These are phyloP conservation scores for Drosophila setosimentum DNA, from an alignment of 2,888 invertebrate genomes.

Conservation along the genomic window DNA sequence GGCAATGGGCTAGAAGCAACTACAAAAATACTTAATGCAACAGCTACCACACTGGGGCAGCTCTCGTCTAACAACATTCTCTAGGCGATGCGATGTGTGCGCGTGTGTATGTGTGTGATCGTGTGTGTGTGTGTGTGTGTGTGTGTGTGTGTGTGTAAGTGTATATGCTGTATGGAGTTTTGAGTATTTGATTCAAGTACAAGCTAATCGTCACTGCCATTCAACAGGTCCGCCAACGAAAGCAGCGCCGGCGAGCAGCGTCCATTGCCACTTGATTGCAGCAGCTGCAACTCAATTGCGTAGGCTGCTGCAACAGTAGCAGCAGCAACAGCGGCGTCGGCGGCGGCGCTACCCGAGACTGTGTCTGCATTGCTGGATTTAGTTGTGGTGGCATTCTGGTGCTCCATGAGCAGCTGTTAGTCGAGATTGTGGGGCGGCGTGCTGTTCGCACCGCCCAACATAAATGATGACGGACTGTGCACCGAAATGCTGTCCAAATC, in stretches of 20 bases:
- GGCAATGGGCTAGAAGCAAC: constrained; percentile 48
- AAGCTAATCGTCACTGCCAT: constrained; percentile 56
- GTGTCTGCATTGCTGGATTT: not conserved
- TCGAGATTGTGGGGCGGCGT: constrained; percentile 83
- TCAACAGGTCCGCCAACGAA: constrained; percentile 60
- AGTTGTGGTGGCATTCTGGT: constrained; percentile 28
- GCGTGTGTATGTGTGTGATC: not conserved
- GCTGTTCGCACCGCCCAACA: constrained; percentile 84
- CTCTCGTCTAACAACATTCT: constrained; percentile 55
- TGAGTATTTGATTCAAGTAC: constrained; percentile 49
- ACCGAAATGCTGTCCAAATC: constrained; percentile 85
- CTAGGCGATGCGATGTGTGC: constrained; percentile 24
- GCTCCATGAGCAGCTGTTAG: constrained; percentile 71
- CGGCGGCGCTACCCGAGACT: not conserved
- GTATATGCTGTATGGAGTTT: constrained; percentile 11
- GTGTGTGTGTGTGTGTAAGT: constrained; percentile 10
- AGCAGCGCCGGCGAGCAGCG: constrained; percentile 47
- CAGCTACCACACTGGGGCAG: constrained; percentile 36
- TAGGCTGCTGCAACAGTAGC: constrained; percentile 55
- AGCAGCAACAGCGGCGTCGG: constrained; percentile 26
- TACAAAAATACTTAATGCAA: constrained; percentile 68
- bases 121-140: not conserved
- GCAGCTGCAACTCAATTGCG: constrained; percentile 58
- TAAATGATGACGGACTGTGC: constrained; percentile 85
- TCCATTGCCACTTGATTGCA: constrained; percentile 51